Conservation (phyloP, 2,888 invertebrate genomes). For the Acleris holmiana region DNA sequence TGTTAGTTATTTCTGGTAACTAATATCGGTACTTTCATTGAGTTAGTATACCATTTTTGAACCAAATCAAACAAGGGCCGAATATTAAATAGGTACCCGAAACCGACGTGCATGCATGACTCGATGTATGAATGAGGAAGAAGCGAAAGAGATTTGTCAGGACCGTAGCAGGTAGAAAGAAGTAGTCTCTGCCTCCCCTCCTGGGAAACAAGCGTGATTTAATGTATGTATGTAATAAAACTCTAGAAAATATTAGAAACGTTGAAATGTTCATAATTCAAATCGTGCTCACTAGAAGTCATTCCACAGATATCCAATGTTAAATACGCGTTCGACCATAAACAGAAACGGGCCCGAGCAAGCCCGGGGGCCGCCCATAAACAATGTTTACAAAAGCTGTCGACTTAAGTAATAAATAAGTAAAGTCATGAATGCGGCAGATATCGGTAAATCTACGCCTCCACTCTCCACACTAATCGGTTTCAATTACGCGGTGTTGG, state of each 20-base stretch:
- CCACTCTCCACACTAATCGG: conserved; percentile 44
- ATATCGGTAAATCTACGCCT: conserved; percentile 40
- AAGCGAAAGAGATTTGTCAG: too few species aligned
- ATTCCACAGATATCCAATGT: conserved; percentile 24
- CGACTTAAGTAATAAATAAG: conserved; percentile 38
- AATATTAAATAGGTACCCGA: too few species aligned
- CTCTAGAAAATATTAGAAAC: background rate
- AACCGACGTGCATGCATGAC: too few species aligned
- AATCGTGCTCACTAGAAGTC: conserved; percentile 25
- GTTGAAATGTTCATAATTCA: conserved; percentile 20
- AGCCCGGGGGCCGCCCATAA: conserved; percentile 35
- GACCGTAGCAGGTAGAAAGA: too few species aligned
- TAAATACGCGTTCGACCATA: conserved; percentile 32
- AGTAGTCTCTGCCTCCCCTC: too few species aligned
- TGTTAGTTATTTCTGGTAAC: too few species aligned
- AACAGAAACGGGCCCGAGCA: conserved; percentile 25
- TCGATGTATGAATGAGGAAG: too few species aligned
- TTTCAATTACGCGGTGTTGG: conserved; percentile 43
- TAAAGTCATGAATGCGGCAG: conserved; percentile 37
- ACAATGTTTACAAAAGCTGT: conserved; percentile 39
- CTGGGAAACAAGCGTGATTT: too few species aligned
- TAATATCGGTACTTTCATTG: too few species aligned
- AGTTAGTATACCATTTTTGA: too few species aligned
- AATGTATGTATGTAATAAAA: too few species aligned
- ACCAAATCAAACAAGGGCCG: too few species aligned